These are phyloP conservation scores for Arge pagana DNA, from an alignment of 2,888 invertebrate genomes.

Conservation along the genomic window DNA sequence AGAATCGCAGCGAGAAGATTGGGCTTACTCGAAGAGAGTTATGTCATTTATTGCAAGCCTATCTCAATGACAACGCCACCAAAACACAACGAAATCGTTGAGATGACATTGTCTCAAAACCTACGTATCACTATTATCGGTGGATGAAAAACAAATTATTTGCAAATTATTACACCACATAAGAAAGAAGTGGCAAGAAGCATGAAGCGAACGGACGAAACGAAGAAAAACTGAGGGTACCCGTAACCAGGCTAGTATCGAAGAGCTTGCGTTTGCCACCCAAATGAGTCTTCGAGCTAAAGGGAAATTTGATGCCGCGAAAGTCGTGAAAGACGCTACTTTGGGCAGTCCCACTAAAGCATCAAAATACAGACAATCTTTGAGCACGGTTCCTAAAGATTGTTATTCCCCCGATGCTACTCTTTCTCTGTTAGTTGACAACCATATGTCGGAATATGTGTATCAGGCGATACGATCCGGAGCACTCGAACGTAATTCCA, in stretches of 20 bases:
- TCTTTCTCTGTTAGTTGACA: conserved; percentile 15
- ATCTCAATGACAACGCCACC: conserved; percentile 2
- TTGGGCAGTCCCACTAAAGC: background rate
- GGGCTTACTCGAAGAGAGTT: background rate
- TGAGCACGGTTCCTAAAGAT: conserved; percentile 14
- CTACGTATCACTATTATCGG: background rate
- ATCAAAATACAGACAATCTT: no score
- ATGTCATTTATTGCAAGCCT: background rate
- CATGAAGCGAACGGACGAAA: conserved; percentile 13
- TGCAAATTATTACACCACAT: background rate
- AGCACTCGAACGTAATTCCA: conserved; percentile 12
- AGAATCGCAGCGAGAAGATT: background rate
- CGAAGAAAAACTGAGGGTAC: conserved; percentile 15
- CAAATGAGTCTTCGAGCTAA: conserved; percentile 10
- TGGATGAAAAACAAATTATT: conserved; percentile 5
- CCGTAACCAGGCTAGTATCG: conserved; percentile 18
- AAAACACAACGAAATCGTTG: background rate
- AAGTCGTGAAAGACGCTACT: background rate
- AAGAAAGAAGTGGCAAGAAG: background rate
- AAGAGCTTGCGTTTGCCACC: conserved; percentile 19
- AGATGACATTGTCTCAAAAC: conserved; percentile 1
- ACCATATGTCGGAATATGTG: conserved; percentile 10
- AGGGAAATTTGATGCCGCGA: conserved; percentile 2
- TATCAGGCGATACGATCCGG: conserved; percentile 14
- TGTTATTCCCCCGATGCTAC: conserved; percentile 17